These are phyloP conservation scores for Telenomus remus DNA, from an alignment of 1,140 invertebrate species.

Conservation along the genomic window DNA sequence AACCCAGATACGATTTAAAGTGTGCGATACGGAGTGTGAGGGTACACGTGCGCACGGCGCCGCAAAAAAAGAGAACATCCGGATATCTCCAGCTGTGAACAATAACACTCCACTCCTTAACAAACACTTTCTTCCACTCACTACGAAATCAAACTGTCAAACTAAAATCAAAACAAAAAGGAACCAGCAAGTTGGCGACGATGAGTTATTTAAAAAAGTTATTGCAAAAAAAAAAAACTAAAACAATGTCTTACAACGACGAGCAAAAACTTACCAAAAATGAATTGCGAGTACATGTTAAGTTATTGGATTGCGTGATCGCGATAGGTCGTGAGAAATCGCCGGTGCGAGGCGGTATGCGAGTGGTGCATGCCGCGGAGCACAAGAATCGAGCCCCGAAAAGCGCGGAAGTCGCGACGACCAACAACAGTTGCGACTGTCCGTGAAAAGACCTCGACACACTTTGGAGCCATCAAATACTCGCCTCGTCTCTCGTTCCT, in stretches of 20 bases:
- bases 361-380: slow-evolving; percentile 31
- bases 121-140: slow-evolving; percentile 32
- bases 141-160: too few species aligned
- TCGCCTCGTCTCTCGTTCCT: slow-evolving; percentile 65
- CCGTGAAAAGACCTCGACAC: slow-evolving; percentile 76
- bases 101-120: slow-evolving; percentile 20
- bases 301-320: slow-evolving; percentile 10
- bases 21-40: slow-evolving; percentile 15
- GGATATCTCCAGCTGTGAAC: slow-evolving; percentile 21
- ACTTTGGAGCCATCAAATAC: slow-evolving; percentile 66
- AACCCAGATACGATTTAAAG: slow-evolving; percentile 62
- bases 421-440: slow-evolving; percentile 68
- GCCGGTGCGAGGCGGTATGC: slow-evolving; percentile 11
- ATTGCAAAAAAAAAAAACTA: too few species aligned
- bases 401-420: slow-evolving; percentile 60
- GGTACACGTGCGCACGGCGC: slow-evolving; percentile 33
- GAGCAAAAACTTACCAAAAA: slow-evolving; percentile 37
- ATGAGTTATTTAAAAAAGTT: too few species aligned
- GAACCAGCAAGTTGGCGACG: too few species aligned
- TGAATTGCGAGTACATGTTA: slow-evolving; percentile 27
- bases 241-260: too few species aligned
- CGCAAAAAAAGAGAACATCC: slow-evolving; percentile 53
- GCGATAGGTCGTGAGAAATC: slow-evolving; percentile 16
- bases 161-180: too few species aligned
- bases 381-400: slow-evolving; percentile 13